Percentiles rank a stretch among this genome's conserved stretches.
Conservation (phyloP, 1,140 invertebrate species). For the Acromyrmex echinatior region DNA sequence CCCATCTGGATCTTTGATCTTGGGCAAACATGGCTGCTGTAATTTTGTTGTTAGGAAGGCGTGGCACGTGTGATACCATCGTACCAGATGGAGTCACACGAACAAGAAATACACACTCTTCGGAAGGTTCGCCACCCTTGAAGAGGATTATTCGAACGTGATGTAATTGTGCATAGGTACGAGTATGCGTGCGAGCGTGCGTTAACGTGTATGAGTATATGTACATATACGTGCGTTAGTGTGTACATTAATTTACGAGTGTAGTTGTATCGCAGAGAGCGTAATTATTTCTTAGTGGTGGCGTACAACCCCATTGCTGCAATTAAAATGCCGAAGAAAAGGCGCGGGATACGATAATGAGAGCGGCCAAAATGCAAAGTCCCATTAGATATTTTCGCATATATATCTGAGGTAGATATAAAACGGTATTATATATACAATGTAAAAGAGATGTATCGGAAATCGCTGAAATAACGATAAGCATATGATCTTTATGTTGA, state of each 20-base stretch:
- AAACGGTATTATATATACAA: constrained; percentile 60
- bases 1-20: constrained; percentile 79
- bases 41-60: constrained; percentile 79
- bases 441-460: constrained; percentile 18
- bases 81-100: constrained; percentile 64
- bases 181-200: constrained; percentile 30
- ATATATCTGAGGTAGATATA: constrained; percentile 55
- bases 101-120: constrained; percentile 69
- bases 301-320: constrained; percentile 70
- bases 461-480: not conserved
- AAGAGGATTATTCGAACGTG: constrained; percentile 54
- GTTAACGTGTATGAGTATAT: not conserved
- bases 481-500: not conserved
- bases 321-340: constrained; percentile 78
- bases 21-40: constrained; percentile 80
- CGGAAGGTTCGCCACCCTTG: constrained; percentile 62
- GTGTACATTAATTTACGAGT: constrained; percentile 16
- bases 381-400: constrained; percentile 73
- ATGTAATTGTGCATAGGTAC: constrained; percentile 43
- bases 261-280: constrained; percentile 41
- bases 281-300: constrained; percentile 78
- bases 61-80: constrained; percentile 80
- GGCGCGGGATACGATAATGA: constrained; percentile 70
- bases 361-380: constrained; percentile 57
- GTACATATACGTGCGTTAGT: constrained; percentile 40